phyloP scores from a whole-genome alignment of 2,113 vertebrate genomes.

The Scophthalmus maximus region DNA sequence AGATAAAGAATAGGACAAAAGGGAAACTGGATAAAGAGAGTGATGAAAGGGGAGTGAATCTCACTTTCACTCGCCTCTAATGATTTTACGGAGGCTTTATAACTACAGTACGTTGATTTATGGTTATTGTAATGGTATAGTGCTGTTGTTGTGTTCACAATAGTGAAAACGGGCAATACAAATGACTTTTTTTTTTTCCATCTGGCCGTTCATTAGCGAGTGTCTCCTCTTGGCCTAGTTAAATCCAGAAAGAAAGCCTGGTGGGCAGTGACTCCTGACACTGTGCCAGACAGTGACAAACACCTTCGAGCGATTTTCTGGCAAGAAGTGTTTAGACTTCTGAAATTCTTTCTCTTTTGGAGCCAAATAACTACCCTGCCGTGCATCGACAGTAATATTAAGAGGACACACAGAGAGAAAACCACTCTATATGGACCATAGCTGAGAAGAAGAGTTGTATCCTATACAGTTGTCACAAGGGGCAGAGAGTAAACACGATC shows the following conservation, averaged over 20 bases:
- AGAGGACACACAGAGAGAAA: constrained; percentile 69
- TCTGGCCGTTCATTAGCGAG: constrained; percentile 52
- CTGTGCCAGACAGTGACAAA: constrained; percentile 83
- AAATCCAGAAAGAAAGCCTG: constrained; percentile 81
- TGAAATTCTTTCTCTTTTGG: constrained; percentile 68
- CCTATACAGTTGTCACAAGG: constrained; percentile 78
- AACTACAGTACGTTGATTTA: constrained; percentile 77
- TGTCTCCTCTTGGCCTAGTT: constrained; percentile 78
- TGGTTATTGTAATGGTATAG: constrained; percentile 67
- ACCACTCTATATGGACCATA: too few relatives aligned
- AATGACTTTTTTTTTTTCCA: constrained; percentile 31
- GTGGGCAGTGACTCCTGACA: constrained; percentile 81
- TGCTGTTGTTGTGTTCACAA: constrained; percentile 50
- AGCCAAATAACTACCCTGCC: constrained; percentile 83
- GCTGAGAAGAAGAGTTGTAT: constrained; percentile 80
- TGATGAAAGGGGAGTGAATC: constrained; percentile 45
- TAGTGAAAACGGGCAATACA: constrained; percentile 36
- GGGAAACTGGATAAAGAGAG: constrained; percentile 68
- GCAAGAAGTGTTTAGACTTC: constrained; percentile 81
- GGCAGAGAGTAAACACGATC: constrained; percentile 75
- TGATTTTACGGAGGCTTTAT: constrained; percentile 61
- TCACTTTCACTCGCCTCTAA: constrained; percentile 71
- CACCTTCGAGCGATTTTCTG: constrained; percentile 81
- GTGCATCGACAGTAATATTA: constrained; percentile 85
- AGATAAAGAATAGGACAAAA: constrained; percentile 80